Evolutionary conservation across 2,113 vertebrate species (phyloP).

Genomic region (Alosa alosa): DNA sequence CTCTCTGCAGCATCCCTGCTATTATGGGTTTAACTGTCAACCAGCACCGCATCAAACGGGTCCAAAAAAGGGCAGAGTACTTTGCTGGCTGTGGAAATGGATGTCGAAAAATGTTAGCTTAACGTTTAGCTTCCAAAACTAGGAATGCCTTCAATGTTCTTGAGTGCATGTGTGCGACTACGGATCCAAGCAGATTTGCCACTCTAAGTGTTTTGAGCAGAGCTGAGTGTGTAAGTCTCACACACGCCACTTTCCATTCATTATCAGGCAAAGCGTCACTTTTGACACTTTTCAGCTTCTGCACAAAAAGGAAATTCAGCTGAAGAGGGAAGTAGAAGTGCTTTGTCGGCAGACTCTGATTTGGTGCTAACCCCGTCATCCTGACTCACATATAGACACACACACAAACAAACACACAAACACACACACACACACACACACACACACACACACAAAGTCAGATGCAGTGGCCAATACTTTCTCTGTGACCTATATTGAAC

Average conservation of each 20-base stretch:
- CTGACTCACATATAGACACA: constrained; percentile 42
- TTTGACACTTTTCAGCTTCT: constrained; percentile 58
- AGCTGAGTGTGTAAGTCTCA: too few species aligned
- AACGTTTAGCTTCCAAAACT: neutral
- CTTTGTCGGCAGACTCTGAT: constrained; percentile 59
- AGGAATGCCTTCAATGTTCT: neutral
- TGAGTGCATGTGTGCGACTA: neutral
- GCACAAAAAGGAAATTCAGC: constrained; percentile 45
- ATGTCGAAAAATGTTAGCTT: neutral
- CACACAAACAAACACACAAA: neutral
- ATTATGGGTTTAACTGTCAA: neutral
- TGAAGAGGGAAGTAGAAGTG: constrained; percentile 65
- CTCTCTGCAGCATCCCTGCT: neutral
- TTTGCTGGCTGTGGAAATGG: neutral
- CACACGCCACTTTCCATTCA: constrained; percentile 33
- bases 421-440: neutral
- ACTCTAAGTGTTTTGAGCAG: neutral
- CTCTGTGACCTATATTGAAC: constrained; percentile 49
- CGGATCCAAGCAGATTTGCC: neutral
- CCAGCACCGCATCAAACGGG: neutral
- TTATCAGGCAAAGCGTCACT: constrained; percentile 18
- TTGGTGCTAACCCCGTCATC: constrained; percentile 57
- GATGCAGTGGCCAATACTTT: neutral
- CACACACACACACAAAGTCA: neutral
- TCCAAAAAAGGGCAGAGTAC: neutral